A percentile compares a stretch with the other conserved stretches of the same genome.
These are phyloP conservation scores for Lacanobia oleracea DNA, from an alignment of 2,888 invertebrate species.

Conservation along the genomic window DNA sequence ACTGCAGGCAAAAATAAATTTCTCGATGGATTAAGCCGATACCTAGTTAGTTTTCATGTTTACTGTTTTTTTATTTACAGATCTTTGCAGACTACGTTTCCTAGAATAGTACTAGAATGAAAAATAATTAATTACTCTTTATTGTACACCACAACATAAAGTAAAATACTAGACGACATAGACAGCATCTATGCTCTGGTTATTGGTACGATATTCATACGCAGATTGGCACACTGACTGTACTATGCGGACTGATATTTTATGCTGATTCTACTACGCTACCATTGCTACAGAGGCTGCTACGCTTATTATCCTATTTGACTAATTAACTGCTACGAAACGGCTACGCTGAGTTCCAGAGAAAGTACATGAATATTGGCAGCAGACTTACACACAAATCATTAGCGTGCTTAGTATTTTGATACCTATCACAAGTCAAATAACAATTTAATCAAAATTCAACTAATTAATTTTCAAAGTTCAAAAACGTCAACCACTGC, in stretches of 20 bases:
- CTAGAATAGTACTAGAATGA: background rate
- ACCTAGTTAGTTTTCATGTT: background rate
- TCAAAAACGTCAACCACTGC: slow-evolving; percentile 58
- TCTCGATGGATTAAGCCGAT: background rate
- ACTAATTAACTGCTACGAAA: background rate
- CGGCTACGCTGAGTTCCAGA: background rate
- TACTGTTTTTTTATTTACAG: background rate
- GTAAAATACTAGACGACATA: background rate
- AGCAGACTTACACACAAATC: background rate
- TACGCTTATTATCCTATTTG: background rate
- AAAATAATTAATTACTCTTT: too few species aligned
- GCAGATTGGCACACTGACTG: background rate
- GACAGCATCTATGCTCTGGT: background rate
- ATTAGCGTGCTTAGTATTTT: background rate
- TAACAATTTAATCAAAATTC: slow-evolving; percentile 23
- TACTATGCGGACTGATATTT: background rate
- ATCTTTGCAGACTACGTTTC: background rate
- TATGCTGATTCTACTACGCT: background rate
- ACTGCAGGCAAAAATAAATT: too few species aligned
- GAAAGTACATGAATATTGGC: background rate
- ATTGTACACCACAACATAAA: too few species aligned
- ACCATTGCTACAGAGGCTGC: background rate
- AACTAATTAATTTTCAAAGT: slow-evolving; percentile 39
- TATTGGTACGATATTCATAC: too few species aligned
- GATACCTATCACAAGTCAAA: slow-evolving; percentile 10